These are phyloP conservation scores for Coptodon rendalli DNA, from an alignment of 2,113 vertebrate genomes.

Conservation along the genomic window DNA sequence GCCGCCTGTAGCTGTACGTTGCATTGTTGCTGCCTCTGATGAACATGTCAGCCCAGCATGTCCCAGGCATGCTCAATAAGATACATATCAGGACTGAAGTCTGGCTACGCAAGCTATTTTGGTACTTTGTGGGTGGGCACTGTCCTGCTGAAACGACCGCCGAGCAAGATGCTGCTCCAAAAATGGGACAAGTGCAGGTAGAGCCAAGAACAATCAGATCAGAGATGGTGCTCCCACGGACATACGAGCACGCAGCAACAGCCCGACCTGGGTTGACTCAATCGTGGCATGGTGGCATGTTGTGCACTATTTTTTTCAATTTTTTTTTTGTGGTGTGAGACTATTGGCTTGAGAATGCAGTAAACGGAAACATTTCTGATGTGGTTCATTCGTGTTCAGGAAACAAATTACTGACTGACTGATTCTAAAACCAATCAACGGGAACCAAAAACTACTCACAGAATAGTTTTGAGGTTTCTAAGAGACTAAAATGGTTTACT, in stretches of 20 bases:
- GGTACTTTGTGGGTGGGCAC: neutral
- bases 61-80: neutral
- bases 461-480: neutral
- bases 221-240: neutral
- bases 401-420: neutral
- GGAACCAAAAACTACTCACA: fast-evolving
- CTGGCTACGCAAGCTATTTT: neutral
- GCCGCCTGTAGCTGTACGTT: neutral
- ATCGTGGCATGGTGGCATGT: neutral
- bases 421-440: neutral
- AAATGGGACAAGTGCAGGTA: neutral
- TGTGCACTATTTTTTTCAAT: neutral
- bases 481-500: neutral
- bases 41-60: neutral
- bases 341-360: neutral
- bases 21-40: neutral
- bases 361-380: neutral
- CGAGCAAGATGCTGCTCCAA: neutral
- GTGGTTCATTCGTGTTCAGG: neutral
- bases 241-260: neutral
- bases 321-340: neutral
- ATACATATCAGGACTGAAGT: neutral
- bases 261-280: neutral
- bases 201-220: neutral
- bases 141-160: neutral